Conservation (phyloP, 2,113 vertebrate species). For the Prunella fulvescens region DNA sequence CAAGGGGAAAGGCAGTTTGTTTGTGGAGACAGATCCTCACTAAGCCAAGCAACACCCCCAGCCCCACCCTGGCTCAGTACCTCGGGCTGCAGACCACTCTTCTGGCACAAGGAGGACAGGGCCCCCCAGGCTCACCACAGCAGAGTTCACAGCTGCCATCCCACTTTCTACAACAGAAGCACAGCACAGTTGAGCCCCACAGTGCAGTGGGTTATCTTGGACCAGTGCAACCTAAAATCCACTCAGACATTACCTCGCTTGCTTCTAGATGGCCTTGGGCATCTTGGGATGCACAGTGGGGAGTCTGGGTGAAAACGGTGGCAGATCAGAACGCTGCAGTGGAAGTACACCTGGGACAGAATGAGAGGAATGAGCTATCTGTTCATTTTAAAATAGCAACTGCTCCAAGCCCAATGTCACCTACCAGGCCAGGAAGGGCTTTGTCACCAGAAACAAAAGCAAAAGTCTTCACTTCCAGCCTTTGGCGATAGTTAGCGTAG, state of each 20-base stretch:
- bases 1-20: not conserved
- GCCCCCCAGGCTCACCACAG: slow-evolving; percentile 55
- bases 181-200: rapidly evolving
- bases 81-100: slow-evolving; percentile 28
- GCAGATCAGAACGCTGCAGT: slow-evolving; percentile 71
- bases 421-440: slow-evolving; percentile 55
- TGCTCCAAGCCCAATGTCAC: not conserved
- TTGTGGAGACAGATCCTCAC: not conserved
- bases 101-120: slow-evolving; percentile 65
- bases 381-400: rapidly evolving
- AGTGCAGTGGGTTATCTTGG: rapidly evolving
- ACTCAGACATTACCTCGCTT: slow-evolving; percentile 58
- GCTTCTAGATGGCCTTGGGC: slow-evolving; percentile 35
- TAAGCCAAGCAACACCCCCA: not conserved
- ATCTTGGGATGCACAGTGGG: slow-evolving; percentile 57
- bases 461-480: slow-evolving; percentile 79
- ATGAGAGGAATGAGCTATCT: rapidly evolving
- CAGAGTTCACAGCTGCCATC: not conserved
- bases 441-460: slow-evolving; percentile 58
- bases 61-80: not conserved
- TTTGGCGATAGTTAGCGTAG: slow-evolving; percentile 64
- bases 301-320: slow-evolving; percentile 43
- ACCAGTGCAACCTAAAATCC: not conserved
- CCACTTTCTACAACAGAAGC: not conserved
- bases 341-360: slow-evolving; percentile 70